A percentile compares a stretch with the other conserved stretches of the same genome.
Conservation (phyloP, 2,113 vertebrate species). For the Tetraodon nigroviridis region DNA sequence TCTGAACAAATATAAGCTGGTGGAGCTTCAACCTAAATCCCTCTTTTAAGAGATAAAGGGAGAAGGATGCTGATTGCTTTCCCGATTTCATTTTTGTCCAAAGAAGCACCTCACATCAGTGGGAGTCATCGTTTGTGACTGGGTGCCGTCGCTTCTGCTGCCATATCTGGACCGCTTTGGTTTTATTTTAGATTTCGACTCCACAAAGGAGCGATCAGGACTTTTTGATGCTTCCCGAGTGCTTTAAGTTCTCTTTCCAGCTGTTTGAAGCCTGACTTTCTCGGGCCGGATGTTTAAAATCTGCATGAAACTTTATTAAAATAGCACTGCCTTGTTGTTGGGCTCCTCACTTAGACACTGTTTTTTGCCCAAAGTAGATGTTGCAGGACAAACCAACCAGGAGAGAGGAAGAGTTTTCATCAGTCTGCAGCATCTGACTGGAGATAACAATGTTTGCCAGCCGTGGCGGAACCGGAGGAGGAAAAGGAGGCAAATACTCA, state of each 20-base stretch:
- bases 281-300: slow-evolving; percentile 49
- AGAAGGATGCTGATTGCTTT: slow-evolving; percentile 62
- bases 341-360: not conserved
- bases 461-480: slow-evolving; percentile 63
- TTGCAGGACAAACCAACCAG: slow-evolving; percentile 19
- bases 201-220: slow-evolving; percentile 43
- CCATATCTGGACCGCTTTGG: slow-evolving; percentile 45
- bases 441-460: slow-evolving; percentile 71
- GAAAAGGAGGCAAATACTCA: slow-evolving; percentile 75
- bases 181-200: slow-evolving; percentile 58
- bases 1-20: slow-evolving; percentile 66
- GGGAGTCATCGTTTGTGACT: slow-evolving; percentile 46
- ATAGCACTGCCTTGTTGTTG: slow-evolving; percentile 59
- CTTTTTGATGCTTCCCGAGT: slow-evolving; percentile 49
- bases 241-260: slow-evolving; percentile 42
- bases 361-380: slow-evolving; percentile 28
- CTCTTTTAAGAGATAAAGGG: slow-evolving; percentile 66
- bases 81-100: slow-evolving; percentile 47
- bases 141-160: slow-evolving; percentile 24
- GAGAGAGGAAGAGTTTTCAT: slow-evolving; percentile 24
- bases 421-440: slow-evolving; percentile 25
- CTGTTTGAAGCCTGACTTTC: slow-evolving; percentile 54
- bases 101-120: slow-evolving; percentile 54
- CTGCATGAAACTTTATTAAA: slow-evolving; percentile 50
- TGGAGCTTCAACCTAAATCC: slow-evolving; percentile 69